Evolutionary conservation across 2,797 vertebrate species (phyloP).

Genomic region (Phoeniculus purpureus): DNA sequence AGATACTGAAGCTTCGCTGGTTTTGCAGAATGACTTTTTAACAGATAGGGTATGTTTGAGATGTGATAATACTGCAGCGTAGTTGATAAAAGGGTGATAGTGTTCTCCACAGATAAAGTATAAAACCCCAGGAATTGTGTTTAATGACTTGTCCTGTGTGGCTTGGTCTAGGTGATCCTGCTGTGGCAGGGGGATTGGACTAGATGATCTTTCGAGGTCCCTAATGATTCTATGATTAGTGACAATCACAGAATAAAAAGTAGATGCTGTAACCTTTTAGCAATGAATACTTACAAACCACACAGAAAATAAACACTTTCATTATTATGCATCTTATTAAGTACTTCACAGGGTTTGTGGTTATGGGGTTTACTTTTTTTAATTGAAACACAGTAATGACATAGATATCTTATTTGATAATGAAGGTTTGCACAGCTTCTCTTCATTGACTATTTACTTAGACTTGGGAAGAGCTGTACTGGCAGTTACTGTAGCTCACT

Average conservation of each 20-base stretch:
- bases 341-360: neutral
- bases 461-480: neutral
- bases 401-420: neutral
- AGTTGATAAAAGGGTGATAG: neutral
- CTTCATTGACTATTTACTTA: neutral
- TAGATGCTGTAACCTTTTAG: neutral
- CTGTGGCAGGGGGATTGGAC: no score
- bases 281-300: neutral
- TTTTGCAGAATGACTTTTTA: neutral
- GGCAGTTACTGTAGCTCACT: neutral
- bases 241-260: neutral
- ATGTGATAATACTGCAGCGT: neutral
- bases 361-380: neutral
- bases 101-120: neutral
- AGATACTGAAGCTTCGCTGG: neutral
- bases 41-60: neutral
- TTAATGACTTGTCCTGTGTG: neutral
- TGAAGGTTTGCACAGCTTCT: neutral
- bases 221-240: neutral
- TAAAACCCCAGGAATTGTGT: neutral
- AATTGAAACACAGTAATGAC: neutral
- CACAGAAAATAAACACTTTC: neutral
- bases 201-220: no score
- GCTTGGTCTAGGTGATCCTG: no score
- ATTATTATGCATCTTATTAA: neutral